Base-by-base conservation (phyloP, 1,140 invertebrate species). In the Lethrus apterus region DNA sequence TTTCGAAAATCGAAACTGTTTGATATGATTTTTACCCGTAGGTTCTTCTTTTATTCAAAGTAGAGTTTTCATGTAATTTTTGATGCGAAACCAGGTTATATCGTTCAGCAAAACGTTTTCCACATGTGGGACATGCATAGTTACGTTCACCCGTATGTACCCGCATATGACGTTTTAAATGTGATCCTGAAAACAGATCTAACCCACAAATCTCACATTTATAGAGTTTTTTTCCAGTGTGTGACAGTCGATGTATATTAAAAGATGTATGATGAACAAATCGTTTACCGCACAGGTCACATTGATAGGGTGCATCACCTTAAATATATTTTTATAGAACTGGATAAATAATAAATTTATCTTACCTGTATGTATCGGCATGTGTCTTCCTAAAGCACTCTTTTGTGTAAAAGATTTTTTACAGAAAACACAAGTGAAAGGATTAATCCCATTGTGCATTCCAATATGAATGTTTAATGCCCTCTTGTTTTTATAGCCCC, bases 381-480 rank as follows among this genome's bases (percentile, higher is more conserved):
- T 69, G 57, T 83, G 81, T 55, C 80, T 70, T 54, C 74, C 71
- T 17, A 84, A 62, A 2, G 77, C 77, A 2, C 73, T 74, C 63
- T 83, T 83, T 44, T 81, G 81, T 1, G 79, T 80, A 55, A 85
- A 85, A 48, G 74, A 71, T 64, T 89, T 89, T n/a, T 79, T 78
- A 62, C 86, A 90, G 59, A 80, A 76, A 42, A 72, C 71, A 64
- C 86, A 88, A 41, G 77, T 73, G 69, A 83, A 87, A 30, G 77
- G 76, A 62, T 79, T 79, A 29, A 84, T 79, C 49, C 78, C 79
- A 58, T 76, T 76, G 54, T 84, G 80, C 65, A 82, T 73, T 5
- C 73, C 77, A 32, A 82, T 68, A 52, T 83, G 80, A 50, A 81
- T 73, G 51, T 80, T 72, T 47, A 79, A 72, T 8, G 77, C 77